These are phyloP conservation scores for Caracal caracal DNA, from an alignment of 2,113 vertebrate genomes.

Conservation along the genomic window DNA sequence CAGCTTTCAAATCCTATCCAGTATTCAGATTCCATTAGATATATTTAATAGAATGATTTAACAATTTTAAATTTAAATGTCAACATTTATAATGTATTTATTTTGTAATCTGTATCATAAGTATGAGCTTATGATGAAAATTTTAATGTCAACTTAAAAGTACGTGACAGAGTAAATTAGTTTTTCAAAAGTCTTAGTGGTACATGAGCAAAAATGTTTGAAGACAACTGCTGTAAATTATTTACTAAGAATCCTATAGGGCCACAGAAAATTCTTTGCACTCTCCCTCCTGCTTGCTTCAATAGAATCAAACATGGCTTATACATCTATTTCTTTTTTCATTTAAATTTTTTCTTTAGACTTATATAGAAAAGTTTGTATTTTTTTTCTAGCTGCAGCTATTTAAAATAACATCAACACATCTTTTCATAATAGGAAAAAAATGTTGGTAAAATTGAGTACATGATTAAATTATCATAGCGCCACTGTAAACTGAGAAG, in stretches of 20 bases:
- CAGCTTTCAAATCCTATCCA: background rate
- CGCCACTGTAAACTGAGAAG: background rate
- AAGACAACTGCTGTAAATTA: background rate
- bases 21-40: background rate
- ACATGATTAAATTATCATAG: background rate
- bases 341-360: background rate
- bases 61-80: background rate
- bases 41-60: background rate
- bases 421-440: background rate
- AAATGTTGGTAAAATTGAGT: background rate
- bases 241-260: background rate
- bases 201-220: background rate
- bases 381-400: background rate
- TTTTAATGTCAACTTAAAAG: slow-evolving; percentile 34
- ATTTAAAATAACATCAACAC: background rate
- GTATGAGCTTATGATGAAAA: slow-evolving; percentile 12
- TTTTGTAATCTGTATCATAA: background rate
- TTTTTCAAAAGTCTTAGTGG: background rate
- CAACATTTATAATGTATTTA: background rate
- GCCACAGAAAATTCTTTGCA: background rate
- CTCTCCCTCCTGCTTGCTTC: background rate
- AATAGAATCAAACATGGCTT: background rate
- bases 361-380: background rate
- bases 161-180: background rate
- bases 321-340: background rate